phyloP scores from a whole-genome alignment of 92 coral and sea anemone species.

The Porites evermanni region DNA sequence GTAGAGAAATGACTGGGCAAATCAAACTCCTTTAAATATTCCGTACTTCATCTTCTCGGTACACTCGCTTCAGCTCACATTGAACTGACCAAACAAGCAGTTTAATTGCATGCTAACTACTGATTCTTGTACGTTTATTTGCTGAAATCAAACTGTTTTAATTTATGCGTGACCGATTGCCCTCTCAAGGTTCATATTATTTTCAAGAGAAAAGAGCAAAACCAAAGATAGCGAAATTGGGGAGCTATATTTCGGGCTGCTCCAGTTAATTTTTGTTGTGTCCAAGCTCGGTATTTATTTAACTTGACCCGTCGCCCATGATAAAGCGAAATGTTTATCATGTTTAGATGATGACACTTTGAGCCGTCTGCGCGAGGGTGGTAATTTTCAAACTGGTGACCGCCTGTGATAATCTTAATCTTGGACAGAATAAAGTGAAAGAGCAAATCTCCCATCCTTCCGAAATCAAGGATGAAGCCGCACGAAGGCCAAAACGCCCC shows the following conservation, averaged over 20 bases:
- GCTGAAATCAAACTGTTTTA: not conserved
- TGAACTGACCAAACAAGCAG: not conserved
- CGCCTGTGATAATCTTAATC: too few species aligned
- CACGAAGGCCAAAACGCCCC: too few species aligned
- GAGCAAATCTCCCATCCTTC: too few species aligned
- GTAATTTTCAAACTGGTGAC: not conserved
- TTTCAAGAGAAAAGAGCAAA: not conserved
- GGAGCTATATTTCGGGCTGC: not conserved
- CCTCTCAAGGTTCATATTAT: not conserved
- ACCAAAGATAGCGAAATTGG: not conserved
- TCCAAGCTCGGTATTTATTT: conserved; percentile 4
- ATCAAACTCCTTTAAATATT: too few species aligned
- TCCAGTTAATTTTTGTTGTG: not conserved
- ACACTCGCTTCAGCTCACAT: too few species aligned
- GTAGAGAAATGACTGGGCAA: too few species aligned
- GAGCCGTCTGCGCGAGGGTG: not conserved
- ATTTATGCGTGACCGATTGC: not conserved
- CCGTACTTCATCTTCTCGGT: too few species aligned
- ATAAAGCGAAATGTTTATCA: conserved; percentile 6
- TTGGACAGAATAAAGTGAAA: too few species aligned
- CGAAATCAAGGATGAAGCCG: too few species aligned
- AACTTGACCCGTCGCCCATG: conserved; percentile 16
- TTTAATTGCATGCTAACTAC: not conserved
- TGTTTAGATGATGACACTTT: conserved; percentile 5
- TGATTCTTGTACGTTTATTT: not conserved